A percentile compares a stretch with the other conserved stretches of the same genome.
Conservation (phyloP, 2,888 invertebrate species). For the Spodoptera littoralis region DNA sequence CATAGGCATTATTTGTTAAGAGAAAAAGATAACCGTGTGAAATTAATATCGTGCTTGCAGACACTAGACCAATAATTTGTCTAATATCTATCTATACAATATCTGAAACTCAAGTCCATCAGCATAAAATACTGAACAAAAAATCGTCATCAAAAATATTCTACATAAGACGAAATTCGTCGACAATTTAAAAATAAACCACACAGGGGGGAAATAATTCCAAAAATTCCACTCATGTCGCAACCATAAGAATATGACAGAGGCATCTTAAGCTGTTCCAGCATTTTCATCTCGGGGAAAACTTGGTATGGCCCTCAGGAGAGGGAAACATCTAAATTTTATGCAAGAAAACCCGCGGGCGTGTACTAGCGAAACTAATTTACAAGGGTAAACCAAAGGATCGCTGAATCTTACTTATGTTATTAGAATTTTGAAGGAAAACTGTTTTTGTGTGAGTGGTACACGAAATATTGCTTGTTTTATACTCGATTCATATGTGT, state of each 20-base stretch:
- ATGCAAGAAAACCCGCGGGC: slow-evolving; percentile 38
- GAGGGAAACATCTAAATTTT: slow-evolving; percentile 43
- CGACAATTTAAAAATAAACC: background rate
- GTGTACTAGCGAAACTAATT: slow-evolving; percentile 34
- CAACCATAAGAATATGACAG: slow-evolving; percentile 26
- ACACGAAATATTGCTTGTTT: no score
- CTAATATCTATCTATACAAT: background rate
- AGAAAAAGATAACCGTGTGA: no score
- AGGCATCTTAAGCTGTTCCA: slow-evolving; percentile 28
- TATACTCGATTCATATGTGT: no score
- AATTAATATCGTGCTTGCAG: no score
- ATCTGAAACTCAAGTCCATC: background rate
- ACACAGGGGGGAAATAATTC: background rate
- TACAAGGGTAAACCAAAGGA: slow-evolving; percentile 17
- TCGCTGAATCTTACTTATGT: slow-evolving; percentile 12
- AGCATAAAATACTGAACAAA: background rate
- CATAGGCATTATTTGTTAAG: no score
- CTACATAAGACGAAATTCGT: no score
- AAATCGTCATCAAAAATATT: background rate
- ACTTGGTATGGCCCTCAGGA: slow-evolving; percentile 40
- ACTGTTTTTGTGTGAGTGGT: background rate
- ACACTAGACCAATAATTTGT: no score
- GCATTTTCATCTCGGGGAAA: slow-evolving; percentile 43
- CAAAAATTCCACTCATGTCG: slow-evolving; percentile 1
- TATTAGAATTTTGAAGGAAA: slow-evolving; percentile 16